Evolutionary conservation across 2,797 vertebrate species (phyloP).

Genomic region (Pipistrellus nathusii): DNA sequence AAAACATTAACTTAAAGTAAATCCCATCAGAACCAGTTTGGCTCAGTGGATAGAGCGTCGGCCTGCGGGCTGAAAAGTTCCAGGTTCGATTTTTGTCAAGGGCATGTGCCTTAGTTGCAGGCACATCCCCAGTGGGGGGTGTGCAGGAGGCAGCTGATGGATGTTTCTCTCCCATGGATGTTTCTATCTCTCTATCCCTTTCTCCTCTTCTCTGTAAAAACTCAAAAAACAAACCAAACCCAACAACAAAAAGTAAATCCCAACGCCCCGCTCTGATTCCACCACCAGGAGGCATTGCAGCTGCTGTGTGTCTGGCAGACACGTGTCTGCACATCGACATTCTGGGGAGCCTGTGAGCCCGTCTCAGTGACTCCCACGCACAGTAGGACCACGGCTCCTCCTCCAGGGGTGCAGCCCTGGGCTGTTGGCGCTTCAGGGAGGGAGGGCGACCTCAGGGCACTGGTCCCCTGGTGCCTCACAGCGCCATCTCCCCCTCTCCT

Average conservation of each 20-base stretch:
- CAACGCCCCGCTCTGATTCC: not conserved
- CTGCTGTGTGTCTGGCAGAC: too few species aligned
- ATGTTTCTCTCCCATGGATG: not conserved
- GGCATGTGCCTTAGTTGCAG: too few species aligned
- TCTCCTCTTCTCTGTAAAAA: too few species aligned
- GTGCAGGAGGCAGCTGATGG: not conserved
- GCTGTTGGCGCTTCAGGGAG: not conserved
- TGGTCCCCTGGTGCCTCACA: not conserved
- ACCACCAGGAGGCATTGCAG: not conserved
- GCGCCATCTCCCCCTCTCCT: too few species aligned
- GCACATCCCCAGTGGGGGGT: not conserved
- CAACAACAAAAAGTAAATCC: not conserved
- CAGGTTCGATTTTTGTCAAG: too few species aligned
- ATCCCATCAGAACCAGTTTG: too few species aligned
- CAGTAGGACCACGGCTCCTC: not conserved
- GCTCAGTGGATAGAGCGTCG: too few species aligned
- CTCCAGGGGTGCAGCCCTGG: not conserved
- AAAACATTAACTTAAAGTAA: not conserved
- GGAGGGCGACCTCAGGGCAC: not conserved
- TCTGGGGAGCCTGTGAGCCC: not conserved
- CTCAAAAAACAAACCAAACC: too few species aligned
- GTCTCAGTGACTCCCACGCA: not conserved
- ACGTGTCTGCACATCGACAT: not conserved
- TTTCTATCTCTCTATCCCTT: too few species aligned
- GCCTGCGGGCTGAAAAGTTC: too few species aligned